Conservation (phyloP, 2,888 invertebrate species). For the Andrena minutula region DNA sequence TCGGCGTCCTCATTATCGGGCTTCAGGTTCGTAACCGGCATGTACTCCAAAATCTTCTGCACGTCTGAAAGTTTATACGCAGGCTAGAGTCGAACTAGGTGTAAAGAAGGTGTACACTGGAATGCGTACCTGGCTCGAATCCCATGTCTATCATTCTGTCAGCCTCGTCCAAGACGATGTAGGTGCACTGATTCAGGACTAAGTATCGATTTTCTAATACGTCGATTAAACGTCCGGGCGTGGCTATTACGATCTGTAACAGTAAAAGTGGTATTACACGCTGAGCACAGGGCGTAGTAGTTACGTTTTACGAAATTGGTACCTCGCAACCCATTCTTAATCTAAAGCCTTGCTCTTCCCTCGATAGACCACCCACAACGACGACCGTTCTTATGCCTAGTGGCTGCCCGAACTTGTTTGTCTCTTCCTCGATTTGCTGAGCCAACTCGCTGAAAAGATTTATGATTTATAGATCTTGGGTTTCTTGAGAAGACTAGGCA, state of each 20-base stretch:
- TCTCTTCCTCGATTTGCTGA: conserved; percentile 99
- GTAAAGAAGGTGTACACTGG: conserved; percentile 61
- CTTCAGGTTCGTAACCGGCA: conserved; percentile 99
- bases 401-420: conserved; percentile 97
- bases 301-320: conserved; percentile 46
- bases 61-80: conserved; percentile 87
- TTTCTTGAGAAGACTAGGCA: neutral
- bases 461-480: neutral
- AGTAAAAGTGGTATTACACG: neutral
- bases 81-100: conserved; percentile 3
- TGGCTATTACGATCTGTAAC: conserved; percentile 97
- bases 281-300: neutral
- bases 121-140: conserved; percentile 92
- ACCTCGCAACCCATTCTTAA: conserved; percentile 98
- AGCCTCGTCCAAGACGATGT: conserved; percentile 98
- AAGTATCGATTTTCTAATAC: conserved; percentile 99
- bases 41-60: conserved; percentile 98
- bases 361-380: conserved; percentile 98
- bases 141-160: conserved; percentile 99
- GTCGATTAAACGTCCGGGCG: conserved; percentile 99
- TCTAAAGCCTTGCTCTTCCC: conserved; percentile 99
- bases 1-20: conserved; percentile 99
- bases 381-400: conserved; percentile 97
- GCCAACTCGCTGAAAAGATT: conserved; percentile 93
- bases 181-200: conserved; percentile 98